phyloP scores from a whole-genome alignment of 1,140 invertebrate genomes.

The Cydia strobilella region DNA sequence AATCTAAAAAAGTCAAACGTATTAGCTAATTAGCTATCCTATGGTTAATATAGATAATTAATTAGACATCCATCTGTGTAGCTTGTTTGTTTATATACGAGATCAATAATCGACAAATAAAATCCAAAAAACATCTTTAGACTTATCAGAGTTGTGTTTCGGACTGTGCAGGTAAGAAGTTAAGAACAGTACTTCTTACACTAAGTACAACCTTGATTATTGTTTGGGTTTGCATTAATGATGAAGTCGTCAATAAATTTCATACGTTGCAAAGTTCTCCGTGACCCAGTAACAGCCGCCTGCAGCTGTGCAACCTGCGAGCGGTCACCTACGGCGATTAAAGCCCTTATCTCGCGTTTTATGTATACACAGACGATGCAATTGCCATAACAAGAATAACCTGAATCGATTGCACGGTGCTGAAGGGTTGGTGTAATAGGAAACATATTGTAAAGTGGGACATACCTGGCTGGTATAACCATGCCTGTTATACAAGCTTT shows the following conservation, averaged over 20 bases:
- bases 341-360: conserved; percentile 17
- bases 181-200: not conserved
- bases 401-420: conserved; percentile 10
- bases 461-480: not conserved
- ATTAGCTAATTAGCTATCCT: too few relatives aligned
- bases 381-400: conserved; percentile 39
- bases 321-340: conserved; percentile 27
- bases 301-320: conserved; percentile 22
- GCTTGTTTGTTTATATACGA: too few relatives aligned
- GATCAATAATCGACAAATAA: too few relatives aligned
- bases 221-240: not conserved
- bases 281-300: conserved; percentile 51
- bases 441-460: not conserved
- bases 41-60: too few relatives aligned
- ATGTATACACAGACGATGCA: conserved; percentile 31
- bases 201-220: not conserved
- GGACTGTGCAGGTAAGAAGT: not conserved
- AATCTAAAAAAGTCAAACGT: too few relatives aligned
- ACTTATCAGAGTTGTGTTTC: too few relatives aligned
- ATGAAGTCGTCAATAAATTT: conserved; percentile 21
- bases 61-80: too few relatives aligned
- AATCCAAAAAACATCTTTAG: too few relatives aligned
- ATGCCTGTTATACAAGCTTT: not conserved
- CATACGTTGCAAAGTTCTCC: conserved; percentile 49
- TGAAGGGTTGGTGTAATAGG: conserved; percentile 7